Evolutionary conservation across 2,888 invertebrate species (phyloP).

Genomic region (Mechanitis mazaeus): DNA sequence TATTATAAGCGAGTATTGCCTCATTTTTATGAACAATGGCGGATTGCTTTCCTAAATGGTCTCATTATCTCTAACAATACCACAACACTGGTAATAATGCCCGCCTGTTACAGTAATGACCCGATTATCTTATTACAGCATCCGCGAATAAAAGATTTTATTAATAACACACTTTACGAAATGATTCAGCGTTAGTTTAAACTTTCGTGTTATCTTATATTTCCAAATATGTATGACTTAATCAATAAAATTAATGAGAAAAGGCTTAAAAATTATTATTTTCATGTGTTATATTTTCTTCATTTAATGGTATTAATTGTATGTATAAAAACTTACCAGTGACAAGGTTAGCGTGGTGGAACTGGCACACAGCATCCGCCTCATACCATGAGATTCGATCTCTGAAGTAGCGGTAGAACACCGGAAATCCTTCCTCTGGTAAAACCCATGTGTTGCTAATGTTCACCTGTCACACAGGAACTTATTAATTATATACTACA

Average conservation of each 20-base stretch:
- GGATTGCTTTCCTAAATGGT: conserved; percentile 26
- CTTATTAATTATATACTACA: background rate
- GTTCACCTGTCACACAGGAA: conserved; percentile 78
- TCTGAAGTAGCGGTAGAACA: conserved; percentile 89
- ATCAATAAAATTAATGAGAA: too few species aligned
- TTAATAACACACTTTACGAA: conserved; percentile 12
- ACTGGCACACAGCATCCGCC: conserved; percentile 89
- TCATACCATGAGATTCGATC: conserved; percentile 91
- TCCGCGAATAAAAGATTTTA: conserved; percentile 15
- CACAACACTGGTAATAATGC: conserved; percentile 21
- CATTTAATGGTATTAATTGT: background rate
- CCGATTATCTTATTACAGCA: conserved; percentile 22
- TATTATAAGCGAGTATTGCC: conserved; percentile 9
- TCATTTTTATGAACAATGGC: conserved; percentile 30
- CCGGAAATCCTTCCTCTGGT: conserved; percentile 87
- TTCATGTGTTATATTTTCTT: too few species aligned
- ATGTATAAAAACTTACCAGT: conserved; percentile 78
- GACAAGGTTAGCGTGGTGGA: conserved; percentile 87
- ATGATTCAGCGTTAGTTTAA: conserved; percentile 2
- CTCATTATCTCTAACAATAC: conserved; percentile 27
- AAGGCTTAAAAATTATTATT: too few species aligned
- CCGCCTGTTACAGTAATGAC: conserved; percentile 23
- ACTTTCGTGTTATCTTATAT: background rate
- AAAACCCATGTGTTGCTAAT: conserved; percentile 89
- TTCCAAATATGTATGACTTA: too few species aligned